Base-by-base conservation (phyloP, 2,888 invertebrate genomes). In the Conchocele bisecta region DNA sequence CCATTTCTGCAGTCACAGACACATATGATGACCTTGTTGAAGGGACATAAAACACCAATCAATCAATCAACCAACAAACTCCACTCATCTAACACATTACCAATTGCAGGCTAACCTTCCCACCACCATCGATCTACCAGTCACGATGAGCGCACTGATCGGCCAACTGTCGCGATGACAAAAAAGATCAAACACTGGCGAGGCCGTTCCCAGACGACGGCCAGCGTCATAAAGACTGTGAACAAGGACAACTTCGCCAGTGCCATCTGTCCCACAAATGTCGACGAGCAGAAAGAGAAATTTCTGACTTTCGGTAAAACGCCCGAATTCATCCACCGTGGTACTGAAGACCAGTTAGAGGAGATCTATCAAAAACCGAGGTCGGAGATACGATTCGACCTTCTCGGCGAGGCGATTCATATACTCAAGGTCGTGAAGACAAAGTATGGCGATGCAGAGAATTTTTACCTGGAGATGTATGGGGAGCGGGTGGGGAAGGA, bases 251-350 rank as follows among this genome's bases (percentile, higher is more conserved):
- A 60, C 20, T 83, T 83, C 48, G 78, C 83, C 7, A 66, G 75
- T 24, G 81, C 83, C 35, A 83, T 85, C 9, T 86, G 83, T 63
- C 88, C 89, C 20, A 76, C 82, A n/a, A 89, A 89, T 71, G 72
- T 88, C 5, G 82, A 86, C 29, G 87, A 89, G 64, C 87, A 89
- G 65, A 89, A 89, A 58, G 83, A 87, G 58, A 78, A 82, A 11
- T 90, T 90, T 70, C 77, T 90, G 5, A 77, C 75, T n/a, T 81
- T 72, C 58, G 89, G 89, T 1, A 84, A 85, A 54, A 77, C 84
- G 5, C 89, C 89, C 7, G 76, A 86, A 29, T 89, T 89, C 74
- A 70, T 75, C 28, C 77, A 84, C 17, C 79, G 83, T 28, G 84
- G 83, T 3, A 77, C 82, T 33, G 76, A 82, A 13, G 78, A 79